Base-by-base conservation (phyloP, 1,140 invertebrate genomes). In the Bombus confusus region DNA sequence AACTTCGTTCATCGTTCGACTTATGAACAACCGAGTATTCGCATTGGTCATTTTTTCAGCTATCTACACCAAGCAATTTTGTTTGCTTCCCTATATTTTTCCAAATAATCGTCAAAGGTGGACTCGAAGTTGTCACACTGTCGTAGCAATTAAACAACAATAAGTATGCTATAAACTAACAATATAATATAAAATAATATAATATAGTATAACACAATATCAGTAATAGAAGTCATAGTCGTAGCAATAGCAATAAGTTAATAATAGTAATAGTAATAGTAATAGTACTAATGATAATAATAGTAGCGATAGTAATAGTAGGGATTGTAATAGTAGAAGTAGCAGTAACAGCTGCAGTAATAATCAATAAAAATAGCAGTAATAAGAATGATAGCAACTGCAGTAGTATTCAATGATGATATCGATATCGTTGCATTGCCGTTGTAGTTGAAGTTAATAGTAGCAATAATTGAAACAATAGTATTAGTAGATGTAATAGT, bases 81-180 rank as follows among this genome's bases (percentile, higher is more conserved):
- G 9, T 76, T n/a, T 22, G 22, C 13, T 34, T 22, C 34, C 18
- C 13, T 8, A 74, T n/a, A 34, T 22, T 80, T 52, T 43, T 22
- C 15, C 25, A 28, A 9, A 13, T 18, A 57, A 59, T 76, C 22
- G 3, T 69, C n/a, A 28, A 71, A 39, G 6, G 41, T 39, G 34
- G 28, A 62, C 3, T 80, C 13, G 52, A 43, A 77, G 68, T 71
- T 57, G 66, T 81, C 64, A 72, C 47, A 62, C 18, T 59, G 37
- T 77, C 62, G 41, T 89, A 64, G 52, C 64, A 85, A 80, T 89
- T 62, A 72, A 89, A 89, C 77, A 89, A 90, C 85, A 89, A 90
- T 87, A 86, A 87, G 75, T 87, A 86, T 87, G 74, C 78, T 85
- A 85, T 79, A 74, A 77, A 78, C 62, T 86, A 83, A 86, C 47